Evolutionary conservation across 2,113 vertebrate species (phyloP).

Genomic region (Pampusana beccarii): DNA sequence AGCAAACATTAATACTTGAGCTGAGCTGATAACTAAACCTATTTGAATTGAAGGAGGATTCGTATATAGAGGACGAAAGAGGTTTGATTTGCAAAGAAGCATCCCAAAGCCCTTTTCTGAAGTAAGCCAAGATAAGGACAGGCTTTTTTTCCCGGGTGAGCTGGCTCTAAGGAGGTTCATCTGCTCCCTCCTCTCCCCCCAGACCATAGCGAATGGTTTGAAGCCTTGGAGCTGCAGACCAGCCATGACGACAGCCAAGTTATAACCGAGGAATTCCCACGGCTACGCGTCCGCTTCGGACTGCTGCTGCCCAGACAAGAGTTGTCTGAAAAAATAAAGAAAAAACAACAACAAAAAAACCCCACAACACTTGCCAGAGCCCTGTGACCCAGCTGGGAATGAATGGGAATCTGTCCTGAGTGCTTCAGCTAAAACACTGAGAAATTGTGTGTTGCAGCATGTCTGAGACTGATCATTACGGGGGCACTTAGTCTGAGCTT

Average conservation of each 20-base stretch:
- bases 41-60: background rate
- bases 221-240: conserved; percentile 14
- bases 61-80: background rate
- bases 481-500: conserved; percentile 60
- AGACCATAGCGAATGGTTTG: conserved; percentile 50
- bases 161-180: background rate
- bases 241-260: conserved; percentile 42
- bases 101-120: background rate
- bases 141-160: background rate
- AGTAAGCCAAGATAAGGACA: background rate
- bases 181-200: background rate
- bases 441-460: conserved; percentile 61
- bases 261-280: conserved; percentile 45
- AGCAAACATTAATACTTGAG: background rate
- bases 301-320: conserved; percentile 60
- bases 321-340: conserved; percentile 25
- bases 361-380: background rate
- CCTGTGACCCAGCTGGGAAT: conserved; percentile 67
- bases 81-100: background rate
- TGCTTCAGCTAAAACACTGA: conserved; percentile 62
- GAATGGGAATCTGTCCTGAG: conserved; percentile 66
- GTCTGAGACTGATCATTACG: conserved; percentile 53
- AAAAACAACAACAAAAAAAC: background rate
- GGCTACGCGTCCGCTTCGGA: background rate
- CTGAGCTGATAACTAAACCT: background rate